A percentile compares a stretch with the other conserved stretches of the same genome.
These are phyloP conservation scores for Cynodonichthys magdalenae DNA, from an alignment of 2,797 vertebrate genomes.

Conservation along the genomic window DNA sequence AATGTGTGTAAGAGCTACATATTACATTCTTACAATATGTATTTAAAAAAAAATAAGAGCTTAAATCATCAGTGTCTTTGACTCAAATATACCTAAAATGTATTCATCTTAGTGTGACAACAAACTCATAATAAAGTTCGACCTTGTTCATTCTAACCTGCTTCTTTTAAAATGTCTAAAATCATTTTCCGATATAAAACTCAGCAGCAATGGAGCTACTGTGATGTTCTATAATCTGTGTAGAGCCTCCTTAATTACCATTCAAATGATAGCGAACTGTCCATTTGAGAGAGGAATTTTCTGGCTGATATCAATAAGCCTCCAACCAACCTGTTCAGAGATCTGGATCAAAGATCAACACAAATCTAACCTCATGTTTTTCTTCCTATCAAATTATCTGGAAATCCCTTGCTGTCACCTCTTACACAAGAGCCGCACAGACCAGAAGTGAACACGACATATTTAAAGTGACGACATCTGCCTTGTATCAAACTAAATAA, in stretches of 20 bases:
- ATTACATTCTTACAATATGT: too few relatives aligned
- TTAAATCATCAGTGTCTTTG: background rate
- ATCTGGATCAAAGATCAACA: slow-evolving; percentile 21
- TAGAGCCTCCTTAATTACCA: slow-evolving; percentile 4
- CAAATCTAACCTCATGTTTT: slow-evolving; percentile 7
- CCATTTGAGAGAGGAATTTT: slow-evolving; percentile 40
- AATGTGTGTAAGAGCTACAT: too few relatives aligned
- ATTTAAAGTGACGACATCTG: too few relatives aligned
- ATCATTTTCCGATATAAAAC: slow-evolving; percentile 29
- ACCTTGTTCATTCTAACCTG: slow-evolving; percentile 24
- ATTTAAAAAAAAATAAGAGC: too few relatives aligned
- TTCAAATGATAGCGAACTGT: slow-evolving; percentile 37
- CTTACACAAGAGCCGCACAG: too few relatives aligned
- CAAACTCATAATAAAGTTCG: slow-evolving; percentile 27
- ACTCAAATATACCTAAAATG: slow-evolving; percentile 17
- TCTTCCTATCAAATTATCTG: slow-evolving; percentile 17
- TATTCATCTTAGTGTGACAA: slow-evolving; percentile 17
- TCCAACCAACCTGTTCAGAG: slow-evolving; percentile 35
- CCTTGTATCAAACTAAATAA: too few relatives aligned
- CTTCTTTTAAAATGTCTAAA: slow-evolving; percentile 20
- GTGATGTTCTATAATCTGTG: slow-evolving; percentile 30
- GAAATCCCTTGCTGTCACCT: background rate
- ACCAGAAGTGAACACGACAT: too few relatives aligned
- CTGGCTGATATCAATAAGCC: slow-evolving; percentile 42
- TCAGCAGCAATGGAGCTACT: slow-evolving; percentile 9